Evolutionary conservation across 2,797 vertebrate species (phyloP).

Genomic region (Forpus xanthops): DNA sequence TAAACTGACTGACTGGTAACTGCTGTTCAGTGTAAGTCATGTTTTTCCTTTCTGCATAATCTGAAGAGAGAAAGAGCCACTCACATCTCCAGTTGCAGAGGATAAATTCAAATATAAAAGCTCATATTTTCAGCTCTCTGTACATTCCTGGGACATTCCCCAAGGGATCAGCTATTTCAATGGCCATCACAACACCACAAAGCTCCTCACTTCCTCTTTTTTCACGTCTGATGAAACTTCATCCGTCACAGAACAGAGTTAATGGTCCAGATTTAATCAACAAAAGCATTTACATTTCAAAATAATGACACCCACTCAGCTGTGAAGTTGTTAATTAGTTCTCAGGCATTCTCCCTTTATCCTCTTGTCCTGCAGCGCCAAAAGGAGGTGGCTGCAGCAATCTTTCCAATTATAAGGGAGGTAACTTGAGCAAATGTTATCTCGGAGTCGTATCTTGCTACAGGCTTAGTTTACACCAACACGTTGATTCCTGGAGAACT

Average conservation of each 20-base stretch:
- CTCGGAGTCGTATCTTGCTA: background rate
- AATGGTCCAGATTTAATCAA: constrained; percentile 49
- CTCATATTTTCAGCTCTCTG: background rate
- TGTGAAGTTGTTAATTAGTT: constrained; percentile 39
- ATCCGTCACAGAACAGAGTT: background rate
- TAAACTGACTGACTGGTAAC: background rate
- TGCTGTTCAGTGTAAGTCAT: background rate
- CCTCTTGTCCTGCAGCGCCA: background rate
- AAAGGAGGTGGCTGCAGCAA: background rate
- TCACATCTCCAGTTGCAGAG: background rate
- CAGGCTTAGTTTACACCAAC: background rate
- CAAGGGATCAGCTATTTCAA: background rate
- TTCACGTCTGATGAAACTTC: constrained; percentile 27
- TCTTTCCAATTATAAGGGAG: background rate
- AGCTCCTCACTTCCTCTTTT: background rate
- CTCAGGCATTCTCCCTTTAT: constrained; percentile 5
- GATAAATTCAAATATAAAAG: background rate
- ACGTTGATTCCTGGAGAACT: background rate
- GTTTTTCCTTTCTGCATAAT: background rate
- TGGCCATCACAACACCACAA: background rate
- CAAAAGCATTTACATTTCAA: constrained; percentile 48
- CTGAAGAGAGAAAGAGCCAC: background rate
- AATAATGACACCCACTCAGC: constrained; percentile 36
- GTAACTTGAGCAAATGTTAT: background rate
- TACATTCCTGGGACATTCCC: background rate